These are phyloP conservation scores for Selene dorsalis DNA, from an alignment of 2,797 vertebrate genomes.

Conservation along the genomic window DNA sequence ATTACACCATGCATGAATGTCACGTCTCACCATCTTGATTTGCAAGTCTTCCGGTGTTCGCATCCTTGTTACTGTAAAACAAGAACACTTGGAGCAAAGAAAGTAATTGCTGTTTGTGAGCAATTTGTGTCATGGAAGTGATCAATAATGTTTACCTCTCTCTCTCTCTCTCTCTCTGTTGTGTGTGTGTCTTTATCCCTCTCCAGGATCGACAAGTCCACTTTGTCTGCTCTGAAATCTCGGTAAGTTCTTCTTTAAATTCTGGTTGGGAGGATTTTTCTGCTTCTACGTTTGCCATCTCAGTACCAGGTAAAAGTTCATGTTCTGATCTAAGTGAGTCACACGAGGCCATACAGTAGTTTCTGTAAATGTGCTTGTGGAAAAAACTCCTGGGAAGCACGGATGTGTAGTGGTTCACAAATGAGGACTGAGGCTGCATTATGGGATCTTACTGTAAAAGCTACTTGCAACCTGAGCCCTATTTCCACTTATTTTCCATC, in stretches of 20 bases:
- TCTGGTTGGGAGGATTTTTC: not conserved
- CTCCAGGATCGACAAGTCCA: slow-evolving; percentile 95
- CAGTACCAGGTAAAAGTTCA: slow-evolving; percentile 4
- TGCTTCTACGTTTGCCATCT: not conserved
- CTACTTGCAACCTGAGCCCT: not conserved
- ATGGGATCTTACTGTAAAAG: not conserved
- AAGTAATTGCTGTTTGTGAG: slow-evolving; percentile 23
- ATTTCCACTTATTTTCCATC: slow-evolving; percentile 9
- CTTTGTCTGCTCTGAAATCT: slow-evolving; percentile 89
- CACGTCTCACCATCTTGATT: slow-evolving; percentile 12
- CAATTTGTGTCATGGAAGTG: slow-evolving; percentile 1
- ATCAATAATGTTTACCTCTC: slow-evolving; percentile 35
- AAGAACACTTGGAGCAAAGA: slow-evolving; percentile 21
- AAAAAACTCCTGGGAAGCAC: slow-evolving; percentile 6
- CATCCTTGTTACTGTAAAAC: slow-evolving; percentile 15
- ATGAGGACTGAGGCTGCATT: not conserved
- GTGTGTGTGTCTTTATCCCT: slow-evolving; percentile 33
- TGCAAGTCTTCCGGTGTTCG: not conserved
- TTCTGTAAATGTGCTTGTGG: not conserved
- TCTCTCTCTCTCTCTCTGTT: slow-evolving; percentile 28
- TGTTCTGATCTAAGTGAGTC: slow-evolving; percentile 4
- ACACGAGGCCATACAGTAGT: not conserved
- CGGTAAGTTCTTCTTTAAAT: slow-evolving; percentile 86
- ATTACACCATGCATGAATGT: slow-evolving; percentile 9
- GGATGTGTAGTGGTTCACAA: slow-evolving; percentile 2